Evolutionary conservation across 2,113 vertebrate genomes (phyloP).

Genomic region (Lynx canadensis): DNA sequence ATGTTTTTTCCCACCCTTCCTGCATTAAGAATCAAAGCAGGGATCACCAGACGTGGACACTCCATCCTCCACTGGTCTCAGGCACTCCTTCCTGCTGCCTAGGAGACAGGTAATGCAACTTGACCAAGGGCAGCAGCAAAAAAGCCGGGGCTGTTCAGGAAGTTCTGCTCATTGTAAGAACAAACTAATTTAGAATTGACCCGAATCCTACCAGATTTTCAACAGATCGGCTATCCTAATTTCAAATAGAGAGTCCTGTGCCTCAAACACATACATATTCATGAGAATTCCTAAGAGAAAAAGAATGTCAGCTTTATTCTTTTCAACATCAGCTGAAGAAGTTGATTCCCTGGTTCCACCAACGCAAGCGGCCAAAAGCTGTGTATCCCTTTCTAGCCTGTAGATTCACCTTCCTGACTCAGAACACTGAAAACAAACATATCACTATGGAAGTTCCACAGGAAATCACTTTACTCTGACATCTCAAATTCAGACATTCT

Average conservation of each 20-base stretch:
- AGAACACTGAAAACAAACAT: neutral
- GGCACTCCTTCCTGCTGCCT: no score
- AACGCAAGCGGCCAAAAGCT: neutral
- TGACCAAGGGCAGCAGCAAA: neutral
- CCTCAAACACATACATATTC: neutral
- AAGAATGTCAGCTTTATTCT: neutral
- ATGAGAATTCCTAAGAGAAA: neutral
- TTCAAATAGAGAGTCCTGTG: neutral
- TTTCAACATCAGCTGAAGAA: neutral
- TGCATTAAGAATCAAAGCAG: neutral
- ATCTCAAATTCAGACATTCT: neutral
- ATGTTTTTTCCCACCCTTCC: neutral
- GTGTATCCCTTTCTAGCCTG: neutral
- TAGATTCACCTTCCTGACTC: neutral
- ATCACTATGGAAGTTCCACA: neutral
- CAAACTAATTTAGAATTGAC: neutral
- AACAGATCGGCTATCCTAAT: neutral
- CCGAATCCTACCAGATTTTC: neutral
- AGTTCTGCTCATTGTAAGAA: neutral
- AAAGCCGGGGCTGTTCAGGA: neutral
- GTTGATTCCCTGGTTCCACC: neutral
- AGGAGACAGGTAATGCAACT: neutral
- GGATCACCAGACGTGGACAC: accelerated
- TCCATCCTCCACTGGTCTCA: neutral
- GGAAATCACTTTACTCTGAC: neutral